Evolutionary conservation across 2,113 vertebrate genomes (phyloP).

Genomic region (Phrynosoma platyrhinos): DNA sequence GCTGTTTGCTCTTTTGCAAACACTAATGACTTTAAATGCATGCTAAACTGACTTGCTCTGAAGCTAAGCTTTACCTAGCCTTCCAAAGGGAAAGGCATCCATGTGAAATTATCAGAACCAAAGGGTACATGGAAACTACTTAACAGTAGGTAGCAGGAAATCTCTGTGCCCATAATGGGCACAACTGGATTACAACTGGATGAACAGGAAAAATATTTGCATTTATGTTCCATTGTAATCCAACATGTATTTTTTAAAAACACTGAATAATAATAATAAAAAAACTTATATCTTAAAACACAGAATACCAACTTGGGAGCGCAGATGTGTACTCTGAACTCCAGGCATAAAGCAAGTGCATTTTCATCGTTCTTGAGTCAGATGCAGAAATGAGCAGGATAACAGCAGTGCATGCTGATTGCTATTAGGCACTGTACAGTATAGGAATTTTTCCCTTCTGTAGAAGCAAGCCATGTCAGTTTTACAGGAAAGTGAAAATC

Average conservation of each 20-base stretch:
- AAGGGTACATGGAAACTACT: background rate
- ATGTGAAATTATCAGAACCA: too few relatives aligned
- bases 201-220: background rate
- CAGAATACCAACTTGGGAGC: background rate
- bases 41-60: background rate
- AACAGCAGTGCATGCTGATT: background rate
- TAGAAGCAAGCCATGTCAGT: background rate
- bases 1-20: background rate
- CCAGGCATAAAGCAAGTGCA: background rate
- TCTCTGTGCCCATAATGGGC: background rate
- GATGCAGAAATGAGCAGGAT: background rate
- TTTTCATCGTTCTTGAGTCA: background rate
- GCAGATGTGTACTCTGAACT: background rate
- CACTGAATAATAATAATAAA: background rate
- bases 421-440: background rate
- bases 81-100: too few relatives aligned
- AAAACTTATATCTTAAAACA: background rate
- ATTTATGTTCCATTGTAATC: background rate
- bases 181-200: too few relatives aligned
- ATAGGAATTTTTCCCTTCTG: background rate
- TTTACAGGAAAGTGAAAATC: background rate
- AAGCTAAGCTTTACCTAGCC: background rate
- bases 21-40: background rate
- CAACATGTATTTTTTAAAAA: background rate
- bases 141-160: background rate